These are phyloP conservation scores for Centroberyx gerrardi DNA, from an alignment of 2,797 vertebrate genomes.

Conservation along the genomic window DNA sequence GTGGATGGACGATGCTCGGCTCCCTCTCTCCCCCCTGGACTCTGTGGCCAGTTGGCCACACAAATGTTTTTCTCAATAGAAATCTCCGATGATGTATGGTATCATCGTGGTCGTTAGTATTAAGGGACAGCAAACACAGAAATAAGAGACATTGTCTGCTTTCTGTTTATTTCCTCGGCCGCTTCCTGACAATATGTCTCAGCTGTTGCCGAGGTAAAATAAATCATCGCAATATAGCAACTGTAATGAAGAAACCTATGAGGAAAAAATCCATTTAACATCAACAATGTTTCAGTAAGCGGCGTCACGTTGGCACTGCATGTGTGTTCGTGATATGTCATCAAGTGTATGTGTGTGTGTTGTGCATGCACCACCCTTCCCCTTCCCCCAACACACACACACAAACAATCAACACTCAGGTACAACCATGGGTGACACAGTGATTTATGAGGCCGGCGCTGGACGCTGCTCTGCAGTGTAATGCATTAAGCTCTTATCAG, in stretches of 20 bases:
- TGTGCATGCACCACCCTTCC: conserved; percentile 16
- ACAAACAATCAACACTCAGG: conserved; percentile 61
- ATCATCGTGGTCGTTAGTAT: not conserved
- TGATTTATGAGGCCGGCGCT: conserved; percentile 82
- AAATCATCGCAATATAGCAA: conserved; percentile 64
- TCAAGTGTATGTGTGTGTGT: conserved; percentile 48
- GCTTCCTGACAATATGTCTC: conserved; percentile 50
- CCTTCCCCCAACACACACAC: conserved; percentile 14
- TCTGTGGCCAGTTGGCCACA: conserved; percentile 19
- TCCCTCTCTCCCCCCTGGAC: conserved; percentile 38
- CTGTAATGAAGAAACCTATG: conserved; percentile 68
- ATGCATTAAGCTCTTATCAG: conserved; percentile 85
- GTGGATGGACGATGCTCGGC: conserved; percentile 15
- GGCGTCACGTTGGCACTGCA: not conserved
- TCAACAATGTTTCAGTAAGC: conserved; percentile 64
- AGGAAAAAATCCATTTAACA: conserved; percentile 58
- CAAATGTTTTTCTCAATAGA: conserved; percentile 23
- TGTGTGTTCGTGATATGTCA: conserved; percentile 50
- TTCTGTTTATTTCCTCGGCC: conserved; percentile 49
- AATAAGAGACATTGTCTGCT: conserved; percentile 39
- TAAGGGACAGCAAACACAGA: not conserved
- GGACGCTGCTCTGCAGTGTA: conserved; percentile 74
- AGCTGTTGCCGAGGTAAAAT: conserved; percentile 53
- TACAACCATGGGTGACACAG: conserved; percentile 41
- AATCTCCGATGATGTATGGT: conserved; percentile 41